Conservation (phyloP, 2,888 invertebrate species). For the Eustalomyia histrio region DNA sequence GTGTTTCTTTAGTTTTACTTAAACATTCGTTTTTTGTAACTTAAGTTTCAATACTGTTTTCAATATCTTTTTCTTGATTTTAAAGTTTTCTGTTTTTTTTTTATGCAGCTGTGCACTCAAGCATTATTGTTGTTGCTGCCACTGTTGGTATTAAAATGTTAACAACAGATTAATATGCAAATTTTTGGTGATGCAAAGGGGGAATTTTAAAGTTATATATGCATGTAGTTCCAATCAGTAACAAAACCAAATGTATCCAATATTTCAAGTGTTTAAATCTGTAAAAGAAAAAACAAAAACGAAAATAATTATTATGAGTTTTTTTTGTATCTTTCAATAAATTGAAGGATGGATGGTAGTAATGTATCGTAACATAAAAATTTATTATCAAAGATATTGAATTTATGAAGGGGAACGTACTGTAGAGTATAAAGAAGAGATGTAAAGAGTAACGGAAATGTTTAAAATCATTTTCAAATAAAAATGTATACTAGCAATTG, state of each 20-base stretch:
- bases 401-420: constrained; percentile 46
- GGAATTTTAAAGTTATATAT: constrained; percentile 14
- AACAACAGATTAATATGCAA: constrained; percentile 74
- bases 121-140: constrained; percentile 68
- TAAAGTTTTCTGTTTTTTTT: constrained; percentile 2
- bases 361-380: not conserved
- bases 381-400: constrained; percentile 22
- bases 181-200: constrained; percentile 64
- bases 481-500: too few relatives aligned
- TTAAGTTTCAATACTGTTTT: constrained; percentile 35
- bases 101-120: constrained; percentile 69
- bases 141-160: constrained; percentile 58
- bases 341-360: constrained; percentile 1
- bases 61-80: constrained; percentile 17
- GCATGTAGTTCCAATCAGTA: not conserved
- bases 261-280: constrained; percentile 66
- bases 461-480: constrained; percentile 3
- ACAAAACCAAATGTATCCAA: constrained; percentile 35
- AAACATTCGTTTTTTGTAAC: constrained; percentile 13
- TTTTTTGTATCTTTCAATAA: constrained; percentile 14
- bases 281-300: constrained; percentile 66
- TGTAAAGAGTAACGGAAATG: not conserved
- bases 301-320: constrained; percentile 52
- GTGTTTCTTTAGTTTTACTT: not conserved
- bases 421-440: not conserved